phyloP scores from a whole-genome alignment of 2,797 vertebrate species.

The Malacoraja senta region DNA sequence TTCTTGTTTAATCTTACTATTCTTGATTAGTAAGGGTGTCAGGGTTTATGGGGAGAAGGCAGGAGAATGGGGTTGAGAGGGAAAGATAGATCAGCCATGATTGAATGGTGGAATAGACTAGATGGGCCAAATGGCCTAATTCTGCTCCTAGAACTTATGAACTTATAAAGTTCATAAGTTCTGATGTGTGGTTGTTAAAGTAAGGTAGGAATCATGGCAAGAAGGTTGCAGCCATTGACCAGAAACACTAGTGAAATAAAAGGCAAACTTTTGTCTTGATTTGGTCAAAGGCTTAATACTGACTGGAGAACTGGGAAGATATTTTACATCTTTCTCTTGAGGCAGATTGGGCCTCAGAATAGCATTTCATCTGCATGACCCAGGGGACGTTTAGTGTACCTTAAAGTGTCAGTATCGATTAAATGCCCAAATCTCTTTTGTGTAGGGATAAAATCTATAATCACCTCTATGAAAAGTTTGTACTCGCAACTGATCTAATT shows the following conservation, averaged over 20 bases:
- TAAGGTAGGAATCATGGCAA: background rate
- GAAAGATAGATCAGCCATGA: too few relatives aligned
- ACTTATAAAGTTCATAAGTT: too few relatives aligned
- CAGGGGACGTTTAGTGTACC: too few relatives aligned
- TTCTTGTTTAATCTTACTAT: too few relatives aligned
- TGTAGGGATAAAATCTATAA: background rate
- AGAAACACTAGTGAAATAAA: background rate
- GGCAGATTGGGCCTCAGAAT: background rate
- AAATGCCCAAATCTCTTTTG: background rate
- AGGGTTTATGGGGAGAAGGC: too few relatives aligned
- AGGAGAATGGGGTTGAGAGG: too few relatives aligned
- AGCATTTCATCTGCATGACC: background rate
- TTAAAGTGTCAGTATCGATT: background rate
- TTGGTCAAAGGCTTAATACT: background rate
- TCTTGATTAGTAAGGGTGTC: too few relatives aligned
- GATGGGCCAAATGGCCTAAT: too few relatives aligned
- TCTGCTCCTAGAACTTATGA: too few relatives aligned
- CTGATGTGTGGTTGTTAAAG: background rate
- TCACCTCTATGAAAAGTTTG: background rate
- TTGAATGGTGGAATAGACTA: too few relatives aligned
- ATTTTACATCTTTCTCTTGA: background rate
- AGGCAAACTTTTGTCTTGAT: background rate
- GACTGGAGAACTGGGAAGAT: background rate
- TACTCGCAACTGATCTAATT: background rate
- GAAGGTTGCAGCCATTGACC: background rate